phyloP scores from a whole-genome alignment of 2,888 invertebrate species.

The Hydrotaea cyrtoneurina region DNA sequence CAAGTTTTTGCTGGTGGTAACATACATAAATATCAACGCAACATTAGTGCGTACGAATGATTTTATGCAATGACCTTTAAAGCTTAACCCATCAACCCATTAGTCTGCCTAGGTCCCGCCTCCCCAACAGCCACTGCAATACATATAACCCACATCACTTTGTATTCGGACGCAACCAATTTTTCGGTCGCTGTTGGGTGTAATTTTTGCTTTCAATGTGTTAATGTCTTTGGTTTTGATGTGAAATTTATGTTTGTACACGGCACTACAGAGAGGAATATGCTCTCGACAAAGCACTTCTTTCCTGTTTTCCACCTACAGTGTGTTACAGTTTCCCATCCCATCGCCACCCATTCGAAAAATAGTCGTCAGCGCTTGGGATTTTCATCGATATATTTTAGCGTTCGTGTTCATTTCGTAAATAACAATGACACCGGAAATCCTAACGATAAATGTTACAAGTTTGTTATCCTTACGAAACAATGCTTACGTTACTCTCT shows the following conservation, averaged over 20 bases:
- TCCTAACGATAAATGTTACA: constrained; percentile 76
- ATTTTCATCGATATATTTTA: constrained; percentile 43
- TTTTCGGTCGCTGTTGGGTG: constrained; percentile 10
- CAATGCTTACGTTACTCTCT: constrained; percentile 17
- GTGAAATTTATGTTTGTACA: neutral
- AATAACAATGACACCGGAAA: constrained; percentile 73
- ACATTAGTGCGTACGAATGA: constrained; percentile 8
- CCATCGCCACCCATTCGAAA: neutral
- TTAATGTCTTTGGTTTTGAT: constrained; percentile 3
- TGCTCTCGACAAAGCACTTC: neutral
- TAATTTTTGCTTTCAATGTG: constrained; percentile 18
- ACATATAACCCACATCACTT: neutral
- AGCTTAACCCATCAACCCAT: neutral
- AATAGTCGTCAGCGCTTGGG: constrained; percentile 29
- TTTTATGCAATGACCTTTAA: neutral
- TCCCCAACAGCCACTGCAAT: neutral
- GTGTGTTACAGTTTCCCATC: neutral
- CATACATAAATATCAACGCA: constrained; percentile 25
- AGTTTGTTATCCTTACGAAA: constrained; percentile 27
- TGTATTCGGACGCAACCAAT: neutral
- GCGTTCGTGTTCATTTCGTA: constrained; percentile 25
- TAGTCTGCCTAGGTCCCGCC: neutral
- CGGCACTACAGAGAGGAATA: no score
- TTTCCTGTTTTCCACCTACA: neutral
- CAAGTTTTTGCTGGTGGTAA: constrained; percentile 4